Evolutionary conservation across 53 echinoderm and acorn worm genomes (phyloP).

Genomic region (Holothuria leucospilota): DNA sequence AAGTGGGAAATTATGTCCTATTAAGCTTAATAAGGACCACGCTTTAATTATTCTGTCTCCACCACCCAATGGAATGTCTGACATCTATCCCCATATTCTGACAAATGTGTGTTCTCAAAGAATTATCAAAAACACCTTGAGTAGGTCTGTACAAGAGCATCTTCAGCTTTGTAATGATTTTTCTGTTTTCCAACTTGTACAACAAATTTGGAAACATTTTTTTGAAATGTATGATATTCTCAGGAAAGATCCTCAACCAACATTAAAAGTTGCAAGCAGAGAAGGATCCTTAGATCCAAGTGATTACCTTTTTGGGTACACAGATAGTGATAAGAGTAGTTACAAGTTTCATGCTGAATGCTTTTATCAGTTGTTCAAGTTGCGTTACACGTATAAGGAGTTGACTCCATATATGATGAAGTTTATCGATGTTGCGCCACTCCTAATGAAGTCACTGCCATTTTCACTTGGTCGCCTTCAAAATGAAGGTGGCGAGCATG

Average conservation of each 20-base stretch:
- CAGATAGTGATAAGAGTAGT: neutral
- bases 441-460: slow-evolving; percentile 46
- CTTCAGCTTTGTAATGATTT: neutral
- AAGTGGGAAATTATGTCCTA: slow-evolving; percentile 41
- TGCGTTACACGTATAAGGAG: slow-evolving; percentile 44
- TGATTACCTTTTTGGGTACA: slow-evolving; percentile 45
- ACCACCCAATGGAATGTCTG: slow-evolving; percentile 1
- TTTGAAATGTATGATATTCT: slow-evolving; percentile 13
- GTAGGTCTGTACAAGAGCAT: neutral
- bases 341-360: slow-evolving; percentile 53
- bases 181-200: neutral
- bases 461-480: slow-evolving; percentile 61
- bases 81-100: slow-evolving; percentile 38
- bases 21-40: slow-evolving; percentile 60
- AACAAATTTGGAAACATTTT: slow-evolving; percentile 30
- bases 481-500: slow-evolving; percentile 72
- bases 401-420: slow-evolving; percentile 77
- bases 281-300: slow-evolving; percentile 33
- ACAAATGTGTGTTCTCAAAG: slow-evolving; percentile 46
- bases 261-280: neutral
- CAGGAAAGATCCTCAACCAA: neutral
- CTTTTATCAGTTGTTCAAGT: slow-evolving; percentile 69
- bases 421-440: slow-evolving; percentile 59
- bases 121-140: neutral
- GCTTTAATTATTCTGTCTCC: slow-evolving; percentile 58